Evolutionary conservation across 2,888 invertebrate genomes (phyloP).

Genomic region (Thyatira batis): DNA sequence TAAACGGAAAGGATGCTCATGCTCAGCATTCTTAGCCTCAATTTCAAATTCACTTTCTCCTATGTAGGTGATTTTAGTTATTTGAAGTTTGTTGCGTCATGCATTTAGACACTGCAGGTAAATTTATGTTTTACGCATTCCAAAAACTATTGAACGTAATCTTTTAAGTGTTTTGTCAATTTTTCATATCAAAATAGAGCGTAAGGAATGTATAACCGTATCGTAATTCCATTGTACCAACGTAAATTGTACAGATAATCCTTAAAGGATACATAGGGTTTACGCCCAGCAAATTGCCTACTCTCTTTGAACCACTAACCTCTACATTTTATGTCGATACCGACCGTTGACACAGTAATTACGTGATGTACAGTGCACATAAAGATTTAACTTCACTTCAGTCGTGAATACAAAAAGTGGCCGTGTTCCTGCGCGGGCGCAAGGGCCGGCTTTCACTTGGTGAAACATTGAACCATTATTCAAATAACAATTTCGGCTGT

Average conservation of each 20-base stretch:
- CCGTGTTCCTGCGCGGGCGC: conserved; percentile 5
- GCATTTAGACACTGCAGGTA: conserved; percentile 25
- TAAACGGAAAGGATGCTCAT: conserved; percentile 43
- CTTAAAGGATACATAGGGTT: neutral
- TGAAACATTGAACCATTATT: conserved; percentile 10
- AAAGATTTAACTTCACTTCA: neutral
- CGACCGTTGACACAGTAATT: neutral
- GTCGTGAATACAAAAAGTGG: conserved; percentile 6
- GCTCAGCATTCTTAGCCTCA: conserved; percentile 33
- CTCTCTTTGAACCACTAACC: neutral
- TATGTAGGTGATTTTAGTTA: conserved; percentile 28
- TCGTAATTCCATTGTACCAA: neutral
- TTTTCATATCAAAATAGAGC: no score
- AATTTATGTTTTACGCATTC: conserved; percentile 7
- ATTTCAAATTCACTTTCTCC: conserved; percentile 39
- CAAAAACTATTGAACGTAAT: neutral
- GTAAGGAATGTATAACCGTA: no score
- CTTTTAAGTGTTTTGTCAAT: neutral
- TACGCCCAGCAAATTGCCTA: neutral
- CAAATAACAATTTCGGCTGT: conserved; percentile 4
- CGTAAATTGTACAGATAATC: neutral
- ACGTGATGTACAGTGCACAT: neutral
- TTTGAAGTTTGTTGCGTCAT: conserved; percentile 47
- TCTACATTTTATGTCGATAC: neutral
- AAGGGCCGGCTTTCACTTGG: conserved; percentile 13